Evolutionary conservation across 2,888 invertebrate species (phyloP), one percentile per base, ranked within the genome.

Genomic region (Rhagonycha fulva): DNA sequence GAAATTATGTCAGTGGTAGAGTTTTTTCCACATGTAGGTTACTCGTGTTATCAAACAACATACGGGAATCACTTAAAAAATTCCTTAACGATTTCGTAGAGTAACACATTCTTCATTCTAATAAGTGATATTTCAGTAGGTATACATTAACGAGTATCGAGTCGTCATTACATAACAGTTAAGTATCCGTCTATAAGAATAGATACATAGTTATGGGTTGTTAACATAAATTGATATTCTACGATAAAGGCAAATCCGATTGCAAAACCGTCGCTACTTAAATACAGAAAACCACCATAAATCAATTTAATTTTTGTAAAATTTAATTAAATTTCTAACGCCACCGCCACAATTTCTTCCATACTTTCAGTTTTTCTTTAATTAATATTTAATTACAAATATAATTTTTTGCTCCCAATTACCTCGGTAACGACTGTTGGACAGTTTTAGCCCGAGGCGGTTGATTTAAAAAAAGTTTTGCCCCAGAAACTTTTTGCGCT

Each of bases 191-290:
- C 82, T 83, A 83, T 82, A 83, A 83, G 84, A 84, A 84, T 83
- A 82, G 83, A 81, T 81, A 19, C 19, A 19, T 19, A 80, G 68
- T 68, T 68, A 68, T 68, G 68, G 83, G 83, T 84, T 82, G 82
- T 84, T 85, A 83, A 84, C 85, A 83, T 84, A 84, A 85, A 83
- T 85, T 84, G 84, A 85, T 84, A 84, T 84, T 83, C 82, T 81
- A 76, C 80, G 84, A 84, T 76, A 72, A 60, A 73, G 32, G 30
- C 62, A 47, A 23, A 32, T 28, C 69, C 66, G 62, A 63, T 72
- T 75, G 69, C 75, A 60, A 76, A 76, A 76, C 60, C 14, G 69
- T 23, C 75, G 71, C 60, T 72, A 30, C 66, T 72, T 67, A 68
- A 72, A 47, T n/a, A 47, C n/a, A 47, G 7, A 47, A 47, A 47